A percentile compares a stretch with the other conserved stretches of the same genome.
These are phyloP conservation scores for Spongilla lacustris DNA, from an alignment of 37 sponge, comb jelly and placozoan species.

Conservation along the genomic window DNA sequence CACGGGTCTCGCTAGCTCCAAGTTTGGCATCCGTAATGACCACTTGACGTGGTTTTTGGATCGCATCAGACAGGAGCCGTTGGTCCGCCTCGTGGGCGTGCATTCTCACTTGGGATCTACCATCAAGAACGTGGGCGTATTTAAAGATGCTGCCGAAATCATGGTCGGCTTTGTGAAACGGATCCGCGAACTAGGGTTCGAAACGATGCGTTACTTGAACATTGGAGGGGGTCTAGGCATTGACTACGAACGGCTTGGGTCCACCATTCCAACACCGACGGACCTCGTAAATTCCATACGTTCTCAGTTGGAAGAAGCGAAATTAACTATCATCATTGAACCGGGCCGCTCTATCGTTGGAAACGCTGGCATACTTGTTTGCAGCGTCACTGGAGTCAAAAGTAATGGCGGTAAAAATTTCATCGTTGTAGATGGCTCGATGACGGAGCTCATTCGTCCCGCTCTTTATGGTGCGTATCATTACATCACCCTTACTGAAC, in stretches of 20 bases:
- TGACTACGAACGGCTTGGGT: background rate
- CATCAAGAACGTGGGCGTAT: background rate
- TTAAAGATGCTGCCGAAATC: background rate
- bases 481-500: background rate
- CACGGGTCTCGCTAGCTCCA: background rate
- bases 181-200: background rate
- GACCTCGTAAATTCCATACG: background rate
- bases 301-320: background rate
- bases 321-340: background rate
- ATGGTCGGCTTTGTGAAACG: background rate
- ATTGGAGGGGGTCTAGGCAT: slow-evolving; percentile 17
- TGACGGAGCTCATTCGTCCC: slow-evolving; percentile 14
- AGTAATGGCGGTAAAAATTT: background rate
- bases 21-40: slow-evolving; percentile 4
- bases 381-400: slow-evolving; percentile 6
- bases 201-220: background rate
- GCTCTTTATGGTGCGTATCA: slow-evolving; percentile 17
- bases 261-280: background rate
- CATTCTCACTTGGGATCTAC: background rate
- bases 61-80: too few relatives aligned
- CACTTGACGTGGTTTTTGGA: background rate
- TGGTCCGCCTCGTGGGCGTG: background rate
- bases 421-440: slow-evolving; percentile 5
- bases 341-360: slow-evolving; percentile 14
- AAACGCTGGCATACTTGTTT: background rate